Evolutionary conservation across 1,140 invertebrate species (phyloP).

Genomic region (Riptortus pedestris): DNA sequence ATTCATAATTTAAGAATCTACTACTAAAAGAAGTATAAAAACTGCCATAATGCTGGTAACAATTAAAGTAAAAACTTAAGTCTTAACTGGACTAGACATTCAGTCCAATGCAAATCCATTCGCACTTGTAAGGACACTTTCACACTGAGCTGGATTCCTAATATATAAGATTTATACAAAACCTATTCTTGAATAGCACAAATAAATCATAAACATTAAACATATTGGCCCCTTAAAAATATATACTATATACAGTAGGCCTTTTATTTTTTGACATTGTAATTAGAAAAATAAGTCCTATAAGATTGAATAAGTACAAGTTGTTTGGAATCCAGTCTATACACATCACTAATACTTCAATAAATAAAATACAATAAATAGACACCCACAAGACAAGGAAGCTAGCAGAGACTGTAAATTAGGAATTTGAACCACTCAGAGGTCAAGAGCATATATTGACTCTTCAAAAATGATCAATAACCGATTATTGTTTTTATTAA

Average conservation of each 20-base stretch:
- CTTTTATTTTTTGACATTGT: background rate
- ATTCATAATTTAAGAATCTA: no score
- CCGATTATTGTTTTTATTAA: background rate
- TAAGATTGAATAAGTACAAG: background rate
- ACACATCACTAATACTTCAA: constrained; percentile 4
- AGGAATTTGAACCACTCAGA: no score
- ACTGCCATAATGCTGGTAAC: constrained; percentile 21
- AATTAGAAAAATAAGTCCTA: background rate
- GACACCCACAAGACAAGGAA: constrained; percentile 1
- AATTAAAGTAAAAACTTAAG: constrained; percentile 24
- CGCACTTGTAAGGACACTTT: constrained; percentile 5
- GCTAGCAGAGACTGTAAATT: background rate
- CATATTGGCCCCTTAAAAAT: no score
- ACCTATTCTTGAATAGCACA: background rate
- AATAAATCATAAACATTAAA: no score
- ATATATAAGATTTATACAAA: background rate
- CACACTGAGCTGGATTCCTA: constrained; percentile 6
- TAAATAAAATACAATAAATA: constrained; percentile 9
- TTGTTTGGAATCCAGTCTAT: background rate
- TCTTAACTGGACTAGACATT: constrained; percentile 25
- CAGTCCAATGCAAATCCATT: constrained; percentile 16
- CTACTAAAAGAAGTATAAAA: constrained; percentile 22
- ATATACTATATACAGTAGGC: background rate
- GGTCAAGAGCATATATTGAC: no score
- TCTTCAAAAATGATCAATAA: background rate